Evolutionary conservation across 1,140 invertebrate genomes (phyloP), one percentile per base, ranked within the genome.

Genomic region (Heliconius congener): DNA sequence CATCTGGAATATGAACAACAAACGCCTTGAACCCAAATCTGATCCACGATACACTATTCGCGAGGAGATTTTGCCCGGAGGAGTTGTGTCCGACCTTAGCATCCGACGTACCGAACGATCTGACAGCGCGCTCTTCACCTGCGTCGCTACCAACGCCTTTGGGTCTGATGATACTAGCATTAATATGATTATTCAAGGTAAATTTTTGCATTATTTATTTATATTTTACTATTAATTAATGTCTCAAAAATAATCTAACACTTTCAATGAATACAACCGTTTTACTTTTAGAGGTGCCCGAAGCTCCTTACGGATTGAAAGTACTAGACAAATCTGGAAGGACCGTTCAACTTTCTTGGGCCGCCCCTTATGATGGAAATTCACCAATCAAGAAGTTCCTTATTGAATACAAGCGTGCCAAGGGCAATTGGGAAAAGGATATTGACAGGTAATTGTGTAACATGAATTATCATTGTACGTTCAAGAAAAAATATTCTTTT

Each of bases 111-210:
- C 98, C 42, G 98, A 98, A 95, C 95, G 98, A 89, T 96, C 96
- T 71, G 99, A 99, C 91, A 98, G 98, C 1, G 98, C 98, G 19
- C 95, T 99, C 3, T 99, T 99, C 90, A 99, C 98, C 39, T 99
- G 99, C 88, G 97, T 98, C 8, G 98, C 98, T 1, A 98, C 98
- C 6, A 99, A 99, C 94, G 97, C 98, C 30, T 99, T 99, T 92
- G 99, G 99, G 27, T 98, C 97, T 84, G 98, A 99, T 91, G 98
- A 99, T 86, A 98, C 98, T 19, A 98, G 97, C 89, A 99, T 99
- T 88, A 98, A 99, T 90, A 97, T 99, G 95, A 98, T 99, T 87
- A 97, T 99, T 80, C 98, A 99, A 97, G 97, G 97, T 97, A 92
- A 11, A 1, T 16, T 34, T 18, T 71, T 73, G 71, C 52, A 70